Conservation (phyloP, 2,797 vertebrate species). For the Rhinophrynus dorsalis region DNA sequence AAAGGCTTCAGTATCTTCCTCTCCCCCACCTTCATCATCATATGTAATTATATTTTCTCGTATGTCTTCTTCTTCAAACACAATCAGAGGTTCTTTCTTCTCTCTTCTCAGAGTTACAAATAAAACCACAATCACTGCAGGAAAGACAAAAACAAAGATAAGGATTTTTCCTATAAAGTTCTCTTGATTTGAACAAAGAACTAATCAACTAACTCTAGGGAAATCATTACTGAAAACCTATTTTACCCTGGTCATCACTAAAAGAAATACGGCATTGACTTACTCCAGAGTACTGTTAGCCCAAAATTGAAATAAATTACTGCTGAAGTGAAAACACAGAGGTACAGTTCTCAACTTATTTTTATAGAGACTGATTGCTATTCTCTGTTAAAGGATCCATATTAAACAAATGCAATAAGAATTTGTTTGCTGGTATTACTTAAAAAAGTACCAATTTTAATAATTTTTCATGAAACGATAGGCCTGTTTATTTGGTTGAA, state of each 20-base stretch:
- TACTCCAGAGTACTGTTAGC: too few species aligned
- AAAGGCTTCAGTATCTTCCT: constrained; percentile 96
- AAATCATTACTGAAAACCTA: not conserved
- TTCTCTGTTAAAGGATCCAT: not conserved
- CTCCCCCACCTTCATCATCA: constrained; percentile 93
- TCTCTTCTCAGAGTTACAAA: constrained; percentile 93
- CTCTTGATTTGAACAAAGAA: not conserved
- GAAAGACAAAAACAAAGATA: constrained; percentile 5
- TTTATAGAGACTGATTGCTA: not conserved
- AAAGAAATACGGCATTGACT: not conserved
- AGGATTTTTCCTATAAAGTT: not conserved
- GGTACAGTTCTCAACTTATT: too few species aligned
- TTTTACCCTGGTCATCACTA: not conserved
- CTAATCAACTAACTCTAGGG: not conserved
- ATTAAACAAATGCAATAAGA: not conserved
- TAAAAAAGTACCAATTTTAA: too few species aligned
- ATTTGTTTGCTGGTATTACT: not conserved
- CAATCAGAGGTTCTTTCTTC: constrained; percentile 93
- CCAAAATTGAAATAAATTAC: not conserved
- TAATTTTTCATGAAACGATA: too few species aligned
- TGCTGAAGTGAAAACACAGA: not conserved
- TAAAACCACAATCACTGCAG: constrained; percentile 83
- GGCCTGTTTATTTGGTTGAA: too few species aligned
- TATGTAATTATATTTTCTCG: constrained; percentile 97
- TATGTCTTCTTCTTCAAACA: constrained; percentile 96